Evolutionary conservation across 2,888 invertebrate genomes (phyloP).

Genomic region (Meganola albula): DNA sequence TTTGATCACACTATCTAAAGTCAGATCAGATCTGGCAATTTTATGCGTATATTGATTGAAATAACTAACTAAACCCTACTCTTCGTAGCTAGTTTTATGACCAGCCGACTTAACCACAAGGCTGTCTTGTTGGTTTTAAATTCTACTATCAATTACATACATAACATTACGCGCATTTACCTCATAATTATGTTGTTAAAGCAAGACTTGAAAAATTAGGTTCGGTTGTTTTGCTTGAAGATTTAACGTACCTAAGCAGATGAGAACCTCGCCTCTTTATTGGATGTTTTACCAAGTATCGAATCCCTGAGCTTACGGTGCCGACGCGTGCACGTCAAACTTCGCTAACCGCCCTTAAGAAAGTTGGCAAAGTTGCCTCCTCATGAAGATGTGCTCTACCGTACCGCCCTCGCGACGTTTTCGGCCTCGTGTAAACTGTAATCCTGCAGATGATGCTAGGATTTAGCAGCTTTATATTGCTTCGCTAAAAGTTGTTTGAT

Average conservation of each 20-base stretch:
- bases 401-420: constrained; percentile 45
- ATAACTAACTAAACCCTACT: no score
- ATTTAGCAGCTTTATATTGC: constrained; percentile 69
- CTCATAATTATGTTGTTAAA: neutral
- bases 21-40: no score
- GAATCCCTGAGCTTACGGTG: constrained; percentile 69
- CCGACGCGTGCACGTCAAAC: constrained; percentile 71
- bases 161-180: no score
- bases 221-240: constrained; percentile 20
- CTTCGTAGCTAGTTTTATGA: no score
- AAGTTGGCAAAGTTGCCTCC: constrained; percentile 70
- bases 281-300: constrained; percentile 64
- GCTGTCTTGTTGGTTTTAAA: no score
- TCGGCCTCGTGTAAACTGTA: constrained; percentile 69
- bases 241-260: constrained; percentile 32
- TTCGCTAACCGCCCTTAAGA: constrained; percentile 73
- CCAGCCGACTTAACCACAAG: no score
- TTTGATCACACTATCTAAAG: no score
- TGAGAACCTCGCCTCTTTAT: constrained; percentile 49
- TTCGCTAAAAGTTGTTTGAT: constrained; percentile 56
- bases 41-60: no score
- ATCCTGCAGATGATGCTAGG: constrained; percentile 71
- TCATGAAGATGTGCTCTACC: constrained; percentile 62
- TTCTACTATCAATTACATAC: no score
- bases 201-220: constrained; percentile 1